Conservation (phyloP, 2,113 vertebrate genomes). For the Oreochromis niloticus region DNA sequence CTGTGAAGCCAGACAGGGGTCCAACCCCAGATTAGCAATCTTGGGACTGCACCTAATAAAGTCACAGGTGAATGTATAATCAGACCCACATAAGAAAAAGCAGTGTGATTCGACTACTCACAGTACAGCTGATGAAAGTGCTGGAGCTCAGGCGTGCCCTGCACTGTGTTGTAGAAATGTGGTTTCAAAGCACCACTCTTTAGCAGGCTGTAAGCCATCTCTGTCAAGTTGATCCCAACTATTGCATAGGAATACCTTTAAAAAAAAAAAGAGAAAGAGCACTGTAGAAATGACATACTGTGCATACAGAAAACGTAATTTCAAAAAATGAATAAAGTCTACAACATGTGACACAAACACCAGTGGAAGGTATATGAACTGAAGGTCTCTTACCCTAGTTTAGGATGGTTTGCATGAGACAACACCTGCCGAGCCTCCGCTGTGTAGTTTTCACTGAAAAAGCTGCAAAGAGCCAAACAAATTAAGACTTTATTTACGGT, state of each 20-base stretch:
- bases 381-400: constrained; percentile 80
- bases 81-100: not conserved
- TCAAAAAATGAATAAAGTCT: not conserved
- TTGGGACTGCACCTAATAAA: not conserved
- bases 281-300: not conserved
- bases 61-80: not conserved
- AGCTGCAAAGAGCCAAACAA: constrained; percentile 66
- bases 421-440: constrained; percentile 82
- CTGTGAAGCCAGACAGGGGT: not conserved
- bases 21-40: not conserved
- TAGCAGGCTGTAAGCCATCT: constrained; percentile 95
- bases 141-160: constrained; percentile 76
- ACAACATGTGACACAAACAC: not conserved
- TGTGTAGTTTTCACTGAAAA: constrained; percentile 91
- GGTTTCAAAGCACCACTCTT: constrained; percentile 84
- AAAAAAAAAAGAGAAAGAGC: not conserved
- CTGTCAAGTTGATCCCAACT: constrained; percentile 96
- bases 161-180: constrained; percentile 87
- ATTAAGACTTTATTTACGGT: not conserved
- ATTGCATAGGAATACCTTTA: constrained; percentile 95
- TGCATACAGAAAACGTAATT: not conserved
- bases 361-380: not conserved
- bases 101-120: constrained; percentile 67
- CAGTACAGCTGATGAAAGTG: constrained; percentile 96
- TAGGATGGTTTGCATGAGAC: constrained; percentile 89